These are phyloP conservation scores for Chelmon rostratus DNA, from an alignment of 2,797 vertebrate species.

Conservation along the genomic window DNA sequence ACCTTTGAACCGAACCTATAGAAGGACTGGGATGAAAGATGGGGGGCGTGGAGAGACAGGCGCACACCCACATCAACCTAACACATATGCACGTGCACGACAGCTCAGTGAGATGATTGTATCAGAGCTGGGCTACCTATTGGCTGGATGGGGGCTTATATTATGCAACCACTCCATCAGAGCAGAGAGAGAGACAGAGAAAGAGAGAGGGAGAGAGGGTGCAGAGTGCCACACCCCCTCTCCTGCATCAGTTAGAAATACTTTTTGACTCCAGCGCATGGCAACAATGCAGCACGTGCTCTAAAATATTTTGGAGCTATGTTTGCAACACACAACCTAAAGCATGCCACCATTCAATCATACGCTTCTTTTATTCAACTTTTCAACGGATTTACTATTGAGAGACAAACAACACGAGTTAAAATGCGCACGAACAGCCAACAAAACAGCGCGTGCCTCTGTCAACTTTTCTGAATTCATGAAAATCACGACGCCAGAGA, in stretches of 20 bases:
- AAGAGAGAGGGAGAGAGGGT: conserved; percentile 12
- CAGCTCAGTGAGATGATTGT: conserved; percentile 37
- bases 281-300: conserved; percentile 6
- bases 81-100: conserved; percentile 43
- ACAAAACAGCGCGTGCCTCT: conserved; percentile 33
- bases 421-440: neutral
- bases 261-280: conserved; percentile 36
- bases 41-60: conserved; percentile 64
- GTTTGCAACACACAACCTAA: neutral
- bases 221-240: conserved; percentile 38
- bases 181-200: conserved; percentile 11
- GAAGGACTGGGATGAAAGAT: conserved; percentile 50
- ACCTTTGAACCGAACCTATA: conserved; percentile 72
- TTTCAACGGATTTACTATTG: too few species aligned
- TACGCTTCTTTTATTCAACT: too few species aligned
- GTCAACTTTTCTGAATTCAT: conserved; percentile 42
- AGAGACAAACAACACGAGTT: neutral
- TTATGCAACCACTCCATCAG: conserved; percentile 67
- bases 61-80: neutral
- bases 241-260: conserved; percentile 13
- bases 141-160: conserved; percentile 25
- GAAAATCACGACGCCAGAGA: conserved; percentile 36
- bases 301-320: neutral
- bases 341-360: neutral
- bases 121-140: conserved; percentile 31